Evolutionary conservation across 2,797 vertebrate genomes (phyloP).

Genomic region (Salmo trutta): DNA sequence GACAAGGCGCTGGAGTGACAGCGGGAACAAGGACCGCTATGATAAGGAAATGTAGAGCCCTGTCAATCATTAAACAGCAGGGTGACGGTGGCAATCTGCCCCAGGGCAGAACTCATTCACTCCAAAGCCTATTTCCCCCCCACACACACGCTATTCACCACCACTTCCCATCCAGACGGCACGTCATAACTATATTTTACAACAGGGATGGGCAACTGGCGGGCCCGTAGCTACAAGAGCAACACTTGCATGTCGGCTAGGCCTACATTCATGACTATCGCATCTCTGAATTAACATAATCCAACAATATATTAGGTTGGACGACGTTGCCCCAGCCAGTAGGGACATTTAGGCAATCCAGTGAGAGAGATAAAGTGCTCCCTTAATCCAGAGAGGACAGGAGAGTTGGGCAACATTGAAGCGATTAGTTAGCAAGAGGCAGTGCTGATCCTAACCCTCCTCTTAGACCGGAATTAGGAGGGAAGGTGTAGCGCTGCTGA

Average conservation of each 20-base stretch:
- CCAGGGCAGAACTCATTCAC: constrained; percentile 6
- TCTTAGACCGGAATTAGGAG: constrained; percentile 30
- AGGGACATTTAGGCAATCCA: background rate
- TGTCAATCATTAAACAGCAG: constrained; percentile 29
- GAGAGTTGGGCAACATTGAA: constrained; percentile 32
- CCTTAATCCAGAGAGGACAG: constrained; percentile 19
- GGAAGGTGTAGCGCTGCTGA: constrained; percentile 12
- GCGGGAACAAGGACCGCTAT: constrained; percentile 21
- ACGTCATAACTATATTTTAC: background rate
- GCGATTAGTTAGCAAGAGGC: constrained; percentile 45
- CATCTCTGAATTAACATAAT: background rate
- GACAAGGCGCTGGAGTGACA: constrained; percentile 45
- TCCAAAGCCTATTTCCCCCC: too few relatives aligned
- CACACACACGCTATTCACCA: background rate
- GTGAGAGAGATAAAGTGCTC: background rate
- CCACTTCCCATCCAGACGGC: background rate
- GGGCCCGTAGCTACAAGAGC: background rate
- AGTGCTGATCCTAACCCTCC: constrained; percentile 40
- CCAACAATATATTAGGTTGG: background rate
- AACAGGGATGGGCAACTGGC: too few relatives aligned
- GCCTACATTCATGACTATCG: background rate
- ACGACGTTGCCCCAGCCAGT: background rate
- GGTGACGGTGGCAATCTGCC: constrained; percentile 20
- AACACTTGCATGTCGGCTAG: background rate
- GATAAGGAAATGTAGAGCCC: constrained; percentile 58